A percentile compares a stretch with the other conserved stretches of the same genome.
Evolutionary conservation across 2,113 vertebrate species (phyloP).

Genomic region (Chaetops frenatus): DNA sequence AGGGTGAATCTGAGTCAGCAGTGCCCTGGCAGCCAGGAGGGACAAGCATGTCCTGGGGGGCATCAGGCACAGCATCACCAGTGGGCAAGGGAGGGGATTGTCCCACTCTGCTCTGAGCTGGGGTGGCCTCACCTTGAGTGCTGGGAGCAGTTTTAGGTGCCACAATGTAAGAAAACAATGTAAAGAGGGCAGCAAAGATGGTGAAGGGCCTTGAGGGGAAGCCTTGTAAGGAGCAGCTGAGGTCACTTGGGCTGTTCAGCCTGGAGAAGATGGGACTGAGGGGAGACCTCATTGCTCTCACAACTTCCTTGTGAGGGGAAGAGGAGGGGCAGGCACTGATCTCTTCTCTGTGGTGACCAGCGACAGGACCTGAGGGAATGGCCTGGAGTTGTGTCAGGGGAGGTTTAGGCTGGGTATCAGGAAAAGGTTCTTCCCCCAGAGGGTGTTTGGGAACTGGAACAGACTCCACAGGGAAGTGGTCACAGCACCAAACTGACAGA

Average conservation of each 20-base stretch:
- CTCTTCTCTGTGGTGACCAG: background rate
- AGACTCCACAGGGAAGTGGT: background rate
- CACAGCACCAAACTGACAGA: background rate
- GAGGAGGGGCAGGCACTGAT: background rate
- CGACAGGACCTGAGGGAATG: background rate
- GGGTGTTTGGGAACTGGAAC: background rate
- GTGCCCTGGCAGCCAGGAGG: background rate
- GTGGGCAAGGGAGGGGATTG: background rate
- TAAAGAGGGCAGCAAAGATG: background rate
- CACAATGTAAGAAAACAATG: background rate
- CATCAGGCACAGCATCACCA: rapidly evolving
- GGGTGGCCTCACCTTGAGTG: rapidly evolving
- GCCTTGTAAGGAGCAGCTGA: rapidly evolving
- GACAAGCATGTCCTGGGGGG: rapidly evolving
- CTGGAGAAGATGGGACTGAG: background rate
- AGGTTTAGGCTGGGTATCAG: background rate
- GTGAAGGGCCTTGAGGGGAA: background rate
- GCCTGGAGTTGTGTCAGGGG: background rate
- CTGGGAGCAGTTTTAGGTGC: background rate
- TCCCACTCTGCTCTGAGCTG: rapidly evolving
- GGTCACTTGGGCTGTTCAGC: background rate
- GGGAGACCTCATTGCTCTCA: background rate
- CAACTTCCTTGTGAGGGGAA: rapidly evolving
- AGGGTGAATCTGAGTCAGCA: rapidly evolving
- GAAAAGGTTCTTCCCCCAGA: background rate